A percentile compares a stretch with the other conserved stretches of the same genome.
phyloP scores from a whole-genome alignment of 2,797 vertebrate species.

The Brachyalestes nurse region DNA sequence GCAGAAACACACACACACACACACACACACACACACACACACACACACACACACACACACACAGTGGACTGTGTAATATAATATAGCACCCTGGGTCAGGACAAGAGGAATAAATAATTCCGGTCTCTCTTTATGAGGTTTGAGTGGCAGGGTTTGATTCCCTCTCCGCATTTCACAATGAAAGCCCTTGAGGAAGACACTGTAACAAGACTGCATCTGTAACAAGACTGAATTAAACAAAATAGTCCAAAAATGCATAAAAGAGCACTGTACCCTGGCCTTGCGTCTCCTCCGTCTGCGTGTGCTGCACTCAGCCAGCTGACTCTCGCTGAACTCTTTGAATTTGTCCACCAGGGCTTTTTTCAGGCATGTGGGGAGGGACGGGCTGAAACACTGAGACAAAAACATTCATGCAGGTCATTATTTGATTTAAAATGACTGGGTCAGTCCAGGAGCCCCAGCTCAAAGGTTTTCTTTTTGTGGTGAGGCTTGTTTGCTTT shows the following conservation, averaged over 20 bases:
- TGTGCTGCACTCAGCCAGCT: conserved; percentile 89
- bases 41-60: conserved; percentile 10
- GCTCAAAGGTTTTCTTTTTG: no score
- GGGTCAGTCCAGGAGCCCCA: no score
- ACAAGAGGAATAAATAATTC: no score
- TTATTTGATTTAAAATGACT: no score
- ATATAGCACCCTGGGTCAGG: no score
- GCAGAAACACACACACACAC: conserved; percentile 23
- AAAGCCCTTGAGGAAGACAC: no score
- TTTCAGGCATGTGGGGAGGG: conserved; percentile 85
- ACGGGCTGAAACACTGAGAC: conserved; percentile 78
- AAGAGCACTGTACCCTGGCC: conserved; percentile 57
- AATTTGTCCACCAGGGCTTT: conserved; percentile 86
- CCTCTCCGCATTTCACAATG: no score
- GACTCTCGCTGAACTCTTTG: conserved; percentile 87
- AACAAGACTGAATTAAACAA: no score
- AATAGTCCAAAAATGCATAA: no score
- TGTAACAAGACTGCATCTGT: no score
- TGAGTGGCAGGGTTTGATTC: background rate
- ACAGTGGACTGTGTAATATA: background rate
- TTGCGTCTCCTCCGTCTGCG: conserved; percentile 62
- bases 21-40: conserved; percentile 5
- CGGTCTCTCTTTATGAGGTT: background rate
- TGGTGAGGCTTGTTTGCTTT: no score
- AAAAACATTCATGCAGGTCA: no score